Percentiles rank a stretch among this genome's conserved stretches.
phyloP scores from a whole-genome alignment of 2,888 invertebrate species.

The Apocheima hispidaria region DNA sequence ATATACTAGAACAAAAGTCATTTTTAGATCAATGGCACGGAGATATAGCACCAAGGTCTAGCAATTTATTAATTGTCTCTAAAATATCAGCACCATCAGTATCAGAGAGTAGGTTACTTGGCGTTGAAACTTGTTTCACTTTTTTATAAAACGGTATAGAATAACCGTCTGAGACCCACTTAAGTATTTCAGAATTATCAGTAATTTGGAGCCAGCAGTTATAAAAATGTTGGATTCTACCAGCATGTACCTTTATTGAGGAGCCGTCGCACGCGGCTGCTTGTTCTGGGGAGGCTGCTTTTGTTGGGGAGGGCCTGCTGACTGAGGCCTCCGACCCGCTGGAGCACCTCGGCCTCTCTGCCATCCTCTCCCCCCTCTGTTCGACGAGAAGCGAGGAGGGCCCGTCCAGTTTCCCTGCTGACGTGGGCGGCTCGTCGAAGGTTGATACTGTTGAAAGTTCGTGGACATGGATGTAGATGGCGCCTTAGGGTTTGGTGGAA shows the following conservation, averaged over 20 bases:
- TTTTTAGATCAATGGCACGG: slow-evolving; percentile 18
- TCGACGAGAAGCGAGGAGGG: slow-evolving; percentile 18
- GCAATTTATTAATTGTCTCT: too few species aligned
- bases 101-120: too few species aligned
- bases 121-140: too few species aligned
- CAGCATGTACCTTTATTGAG: neutral
- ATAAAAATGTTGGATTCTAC: slow-evolving; percentile 29
- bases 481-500: too few species aligned
- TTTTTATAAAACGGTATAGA: slow-evolving; percentile 30
- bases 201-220: slow-evolving; percentile 39
- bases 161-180: slow-evolving; percentile 35
- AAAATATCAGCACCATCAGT: too few species aligned
- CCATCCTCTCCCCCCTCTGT: slow-evolving; percentile 34
- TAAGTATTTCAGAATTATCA: slow-evolving; percentile 30
- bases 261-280: neutral
- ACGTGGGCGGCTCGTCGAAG: neutral
- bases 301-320: neutral
- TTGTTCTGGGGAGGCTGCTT: neutral
- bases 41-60: slow-evolving; percentile 40
- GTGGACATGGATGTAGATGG: neutral
- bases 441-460: slow-evolving; percentile 1
- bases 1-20: slow-evolving; percentile 40
- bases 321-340: neutral
- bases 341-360: slow-evolving; percentile 6
- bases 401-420: slow-evolving; percentile 21